Conservation (phyloP, 2,888 invertebrate species). For the Cryptus viduatorius region DNA sequence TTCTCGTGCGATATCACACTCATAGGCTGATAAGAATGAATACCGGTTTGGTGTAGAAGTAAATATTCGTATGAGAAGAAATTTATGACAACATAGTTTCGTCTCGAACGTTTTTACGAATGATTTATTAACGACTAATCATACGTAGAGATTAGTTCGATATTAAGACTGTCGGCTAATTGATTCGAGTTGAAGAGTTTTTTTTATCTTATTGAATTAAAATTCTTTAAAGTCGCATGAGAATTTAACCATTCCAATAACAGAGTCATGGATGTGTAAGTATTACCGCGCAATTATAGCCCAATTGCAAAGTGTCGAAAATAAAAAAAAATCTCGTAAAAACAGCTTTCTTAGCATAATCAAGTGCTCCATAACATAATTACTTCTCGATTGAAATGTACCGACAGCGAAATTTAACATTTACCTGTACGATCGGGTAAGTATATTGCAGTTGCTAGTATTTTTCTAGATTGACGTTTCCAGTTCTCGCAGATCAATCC, state of each 20-base stretch:
- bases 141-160: neutral
- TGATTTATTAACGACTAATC: neutral
- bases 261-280: conserved; percentile 14
- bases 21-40: neutral
- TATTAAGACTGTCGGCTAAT: neutral
- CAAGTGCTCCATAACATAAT: conserved; percentile 6
- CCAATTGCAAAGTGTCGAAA: conserved; percentile 7
- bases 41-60: neutral
- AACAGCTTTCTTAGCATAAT: too few species aligned
- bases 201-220: conserved; percentile 20
- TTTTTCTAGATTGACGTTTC: conserved; percentile 26
- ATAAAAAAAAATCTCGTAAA: neutral
- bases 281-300: conserved; percentile 5
- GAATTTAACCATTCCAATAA: neutral
- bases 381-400: neutral
- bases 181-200: neutral
- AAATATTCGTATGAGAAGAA: neutral
- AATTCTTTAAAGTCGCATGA: conserved; percentile 6
- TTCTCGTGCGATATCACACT: too few species aligned
- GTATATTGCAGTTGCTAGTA: conserved; percentile 2
- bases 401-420: conserved; percentile 23
- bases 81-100: neutral
- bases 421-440: neutral
- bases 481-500: conserved; percentile 8
- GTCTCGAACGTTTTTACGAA: neutral